phyloP scores from a whole-genome alignment of 2,888 invertebrate genomes.

The Capitulum mitella region DNA sequence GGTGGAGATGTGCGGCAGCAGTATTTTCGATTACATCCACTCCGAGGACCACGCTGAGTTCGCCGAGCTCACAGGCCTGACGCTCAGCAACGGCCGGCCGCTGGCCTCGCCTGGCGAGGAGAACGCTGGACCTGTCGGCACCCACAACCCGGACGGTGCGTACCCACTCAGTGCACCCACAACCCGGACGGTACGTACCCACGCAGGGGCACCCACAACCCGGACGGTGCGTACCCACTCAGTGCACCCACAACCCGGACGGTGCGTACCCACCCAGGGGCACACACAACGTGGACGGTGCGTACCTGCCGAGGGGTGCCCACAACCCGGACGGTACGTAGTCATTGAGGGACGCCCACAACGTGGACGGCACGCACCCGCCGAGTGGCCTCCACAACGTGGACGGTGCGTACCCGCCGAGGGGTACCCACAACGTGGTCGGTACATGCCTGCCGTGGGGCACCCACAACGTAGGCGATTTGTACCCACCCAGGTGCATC shows the following conservation, averaged over 20 bases:
- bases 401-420: conserved; percentile 60
- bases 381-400: conserved; percentile 62
- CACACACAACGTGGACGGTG: conserved; percentile 51
- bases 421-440: conserved; percentile 72
- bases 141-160: conserved; percentile 85
- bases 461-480: conserved; percentile 67
- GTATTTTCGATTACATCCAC: conserved; percentile 96
- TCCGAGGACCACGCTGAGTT: conserved; percentile 91
- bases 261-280: conserved; percentile 59
- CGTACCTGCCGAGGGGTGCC: not conserved
- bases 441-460: conserved; percentile 45
- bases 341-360: conserved; percentile 52
- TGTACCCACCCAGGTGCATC: too few species aligned
- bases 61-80: conserved; percentile 88
- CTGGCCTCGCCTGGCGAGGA: conserved; percentile 62
- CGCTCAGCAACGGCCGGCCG: conserved; percentile 54
- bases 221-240: conserved; percentile 72
- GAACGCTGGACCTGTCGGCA: conserved; percentile 53
- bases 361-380: conserved; percentile 69
- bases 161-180: conserved; percentile 58
- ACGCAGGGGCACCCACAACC: conserved; percentile 68
- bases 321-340: not conserved
- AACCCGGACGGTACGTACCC: conserved; percentile 91
- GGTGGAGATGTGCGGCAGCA: conserved; percentile 99
- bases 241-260: too few species aligned